Base-by-base conservation (phyloP, 2,888 invertebrate species). In the Athrips mouffetella region DNA sequence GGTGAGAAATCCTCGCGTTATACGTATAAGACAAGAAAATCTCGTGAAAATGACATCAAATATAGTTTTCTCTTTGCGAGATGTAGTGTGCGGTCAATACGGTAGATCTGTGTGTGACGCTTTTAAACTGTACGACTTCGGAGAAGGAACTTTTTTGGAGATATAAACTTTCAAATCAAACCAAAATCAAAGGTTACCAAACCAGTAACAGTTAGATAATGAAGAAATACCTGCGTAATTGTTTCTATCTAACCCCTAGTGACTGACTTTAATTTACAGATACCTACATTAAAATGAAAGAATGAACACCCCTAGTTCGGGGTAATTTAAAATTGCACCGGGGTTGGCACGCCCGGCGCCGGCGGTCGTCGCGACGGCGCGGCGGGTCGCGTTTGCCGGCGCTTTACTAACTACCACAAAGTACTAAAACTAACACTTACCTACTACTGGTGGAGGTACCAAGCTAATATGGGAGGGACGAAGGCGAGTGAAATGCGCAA, bases 281-380 rank as follows among this genome's bases (percentile, higher is more conserved):
- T n/a, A 31, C 31, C 21, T 8, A 31, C 31, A 48, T 51, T 52
- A 63, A 73, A 75, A 70, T 65, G 64, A 68, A 63, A 57, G 62
- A 67, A 59, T 62, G 56, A 60, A 57, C 68, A 65, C 77, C 74
- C 70, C 71, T 59, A 59, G 65, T 76, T 70, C 72, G 60, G 65
- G 67, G 79, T 80, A 78, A 80, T 83, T 80, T 78, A 59, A 76
- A 80, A 83, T 82, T 82, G 76, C 78, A 69, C 60, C 64, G 62
- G 75, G 76, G 76, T 67, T 73, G 75, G 62, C 68, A 51, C 49
- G 65, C 56, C 60, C 67, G 62, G 63, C 70, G 45, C 39, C 52
- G 60, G 53, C 52, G 62, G 60, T 59, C 61, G 63, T 58, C 62
- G 62, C 62, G 63, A 55, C 61, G 64, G 51, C 65, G 63, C 57